Evolutionary conservation across 2,113 vertebrate genomes (phyloP), one percentile per base, ranked within the genome.

Genomic region (Aspidoscelis tigris): DNA sequence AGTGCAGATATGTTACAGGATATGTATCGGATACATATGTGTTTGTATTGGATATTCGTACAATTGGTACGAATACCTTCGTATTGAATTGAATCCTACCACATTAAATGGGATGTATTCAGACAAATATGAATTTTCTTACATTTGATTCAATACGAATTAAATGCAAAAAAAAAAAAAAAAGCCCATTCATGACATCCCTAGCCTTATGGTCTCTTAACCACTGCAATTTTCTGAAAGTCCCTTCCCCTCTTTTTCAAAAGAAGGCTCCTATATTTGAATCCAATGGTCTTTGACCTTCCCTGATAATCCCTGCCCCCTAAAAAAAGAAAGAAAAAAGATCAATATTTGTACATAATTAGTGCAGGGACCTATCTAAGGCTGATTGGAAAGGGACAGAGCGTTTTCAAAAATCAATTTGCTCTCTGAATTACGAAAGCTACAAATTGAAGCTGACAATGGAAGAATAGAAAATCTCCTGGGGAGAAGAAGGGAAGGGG

Each of bases 281-380:
- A 92, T 94, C 93, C 87, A 93, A 93, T 92, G 93, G 93, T 95
- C 95, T 92, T 92, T 94, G 95, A 94, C 93, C 93, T 94, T 94
- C 93, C 94, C 93, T 93, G 93, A 95, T 92, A 91, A 70, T 39
- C n/a, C 69, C 69, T 39, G 33, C 61, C 22, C 41, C 7, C 55
- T 93, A 95, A 33, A 33, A 33, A 33, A 33, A 33, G 33, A 33
- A 33, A 33, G 33, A 33, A 33, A 94, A 95, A 94, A 88, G 91
- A 90, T 96, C 95, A 88, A 96, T 96, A 96, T 92, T 86, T 65
- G 93, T 93, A 93, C 94, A 96, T 96, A 96, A 96, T 96, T 96
- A 95, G 96, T 96, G 94, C 85, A 90, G 84, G 83, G 94, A 91
- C 94, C 92, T 91, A 41, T 0, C 83, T 87, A 90, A 92, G 87